phyloP scores from a whole-genome alignment of 2,888 invertebrate species.

The Andrena fulva region DNA sequence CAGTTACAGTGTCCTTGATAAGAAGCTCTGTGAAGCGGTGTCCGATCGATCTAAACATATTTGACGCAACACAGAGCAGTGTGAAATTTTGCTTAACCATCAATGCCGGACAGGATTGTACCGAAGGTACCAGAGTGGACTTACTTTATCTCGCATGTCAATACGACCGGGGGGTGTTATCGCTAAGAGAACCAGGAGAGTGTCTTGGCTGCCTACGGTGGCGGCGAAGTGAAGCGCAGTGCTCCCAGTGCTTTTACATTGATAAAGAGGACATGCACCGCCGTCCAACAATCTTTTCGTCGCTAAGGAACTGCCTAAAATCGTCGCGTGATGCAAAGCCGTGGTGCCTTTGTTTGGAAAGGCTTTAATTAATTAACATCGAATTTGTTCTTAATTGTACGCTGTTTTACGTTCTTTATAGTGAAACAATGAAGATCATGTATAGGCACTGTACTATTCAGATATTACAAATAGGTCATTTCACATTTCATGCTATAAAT shows the following conservation, averaged over 20 bases:
- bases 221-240: slow-evolving; percentile 84
- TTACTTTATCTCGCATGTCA: slow-evolving; percentile 56
- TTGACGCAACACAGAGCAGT: not conserved
- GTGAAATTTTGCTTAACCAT: not conserved
- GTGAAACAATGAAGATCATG: too few species aligned
- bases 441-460: too few species aligned
- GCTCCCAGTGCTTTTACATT: slow-evolving; percentile 76
- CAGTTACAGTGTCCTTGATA: slow-evolving; percentile 85
- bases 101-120: not conserved
- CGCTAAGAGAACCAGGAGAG: slow-evolving; percentile 66
- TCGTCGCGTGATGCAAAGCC: slow-evolving; percentile 83
- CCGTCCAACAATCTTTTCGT: slow-evolving; percentile 80
- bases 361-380: not conserved
- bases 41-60: slow-evolving; percentile 80
- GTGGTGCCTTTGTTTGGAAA: slow-evolving; percentile 67
- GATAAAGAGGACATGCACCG: slow-evolving; percentile 78
- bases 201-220: slow-evolving; percentile 74
- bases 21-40: slow-evolving; percentile 86
- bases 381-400: not conserved
- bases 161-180: slow-evolving; percentile 21
- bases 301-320: slow-evolving; percentile 79
- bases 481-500: too few species aligned
- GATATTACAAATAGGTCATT: too few species aligned
- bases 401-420: not conserved
- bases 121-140: not conserved